These are phyloP conservation scores for Ectropis grisescens DNA, from an alignment of 1,140 invertebrate species.

Conservation along the genomic window DNA sequence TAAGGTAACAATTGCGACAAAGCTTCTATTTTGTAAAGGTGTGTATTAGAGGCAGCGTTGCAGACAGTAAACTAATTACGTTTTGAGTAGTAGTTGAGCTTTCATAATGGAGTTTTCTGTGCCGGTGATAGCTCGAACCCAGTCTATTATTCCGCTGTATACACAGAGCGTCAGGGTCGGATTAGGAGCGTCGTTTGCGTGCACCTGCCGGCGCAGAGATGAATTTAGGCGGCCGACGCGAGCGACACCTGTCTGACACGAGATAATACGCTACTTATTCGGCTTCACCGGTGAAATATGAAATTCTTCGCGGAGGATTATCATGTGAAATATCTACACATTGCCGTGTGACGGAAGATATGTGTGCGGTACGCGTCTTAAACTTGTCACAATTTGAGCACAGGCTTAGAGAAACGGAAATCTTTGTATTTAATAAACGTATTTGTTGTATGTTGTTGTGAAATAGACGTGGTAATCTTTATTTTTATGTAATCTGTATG, in stretches of 20 bases:
- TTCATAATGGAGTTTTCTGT: background rate
- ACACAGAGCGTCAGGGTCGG: slow-evolving; percentile 20
- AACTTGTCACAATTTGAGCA: too few relatives aligned
- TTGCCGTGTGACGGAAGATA: too few relatives aligned
- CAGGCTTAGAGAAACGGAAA: too few relatives aligned
- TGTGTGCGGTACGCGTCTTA: too few relatives aligned
- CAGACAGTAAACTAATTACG: background rate
- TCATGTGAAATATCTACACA: slow-evolving; percentile 11
- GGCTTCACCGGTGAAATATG: slow-evolving; percentile 50
- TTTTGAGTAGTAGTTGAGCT: too few relatives aligned
- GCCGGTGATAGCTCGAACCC: background rate
- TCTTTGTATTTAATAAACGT: too few relatives aligned
- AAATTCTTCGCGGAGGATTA: slow-evolving; percentile 43
- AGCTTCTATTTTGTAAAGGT: too few relatives aligned
- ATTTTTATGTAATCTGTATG: too few relatives aligned
- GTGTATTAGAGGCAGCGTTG: too few relatives aligned
- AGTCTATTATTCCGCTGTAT: slow-evolving; percentile 3
- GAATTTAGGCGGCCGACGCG: slow-evolving; percentile 38
- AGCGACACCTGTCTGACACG: slow-evolving; percentile 49
- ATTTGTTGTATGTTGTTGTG: too few relatives aligned
- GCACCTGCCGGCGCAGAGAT: slow-evolving; percentile 39
- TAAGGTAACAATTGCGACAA: too few relatives aligned
- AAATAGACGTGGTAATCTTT: too few relatives aligned
- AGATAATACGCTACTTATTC: slow-evolving; percentile 53
- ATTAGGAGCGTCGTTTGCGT: slow-evolving; percentile 39